Base-by-base conservation (phyloP, 2,888 invertebrate species). In the Acanthosepion lycidas region DNA sequence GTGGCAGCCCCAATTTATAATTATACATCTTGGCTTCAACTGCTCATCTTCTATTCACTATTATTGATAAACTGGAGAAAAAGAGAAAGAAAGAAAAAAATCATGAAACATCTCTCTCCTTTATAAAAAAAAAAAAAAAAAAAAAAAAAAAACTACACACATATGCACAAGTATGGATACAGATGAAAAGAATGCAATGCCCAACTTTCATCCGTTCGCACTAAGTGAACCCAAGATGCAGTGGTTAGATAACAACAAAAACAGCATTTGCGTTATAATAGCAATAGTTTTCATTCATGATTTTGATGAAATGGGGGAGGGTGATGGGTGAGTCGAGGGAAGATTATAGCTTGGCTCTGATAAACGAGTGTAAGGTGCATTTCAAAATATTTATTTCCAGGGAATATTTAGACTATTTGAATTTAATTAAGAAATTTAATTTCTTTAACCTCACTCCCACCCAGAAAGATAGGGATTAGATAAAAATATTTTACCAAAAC, bases 241-340 rank as follows among this genome's bases (percentile, higher is more conserved):
- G 78, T n/a, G 12, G 78, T 78, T 78, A 78, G 78, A 78, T 78
- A 78, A 78, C 78, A 33, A 78, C n/a, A 78, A 78, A n/a, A 33
- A n/a, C 78, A 23, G 33, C 12, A 78, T n/a, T 78, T 23, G n/a
- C 3, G 15, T 78, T 78, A n/a, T 78, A 33, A 78, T 78, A 78
- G 78, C 78, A 78, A 78, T 78, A 33, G n/a, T n/a, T 78, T 33
- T 78, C 78, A 78, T 78, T 78, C 78, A 78, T 78, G 78, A 78
- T 78, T 78, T 33, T n/a, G 15, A 78, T 33, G 18, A 78, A 78
- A 78, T 78, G 33, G 18, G n/a, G n/a, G 9, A 23, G 78, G 1
- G 12, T 33, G 42, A 42, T 33, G 78, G n/a, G n/a, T 78, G 78
- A 78, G 78, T 78, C 12, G n/a, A 78, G 78, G 33, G 78, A 78